Evolutionary conservation across 2,888 invertebrate species (phyloP), one percentile per base, ranked within the genome.

Genomic region (Ennomos erosarius): DNA sequence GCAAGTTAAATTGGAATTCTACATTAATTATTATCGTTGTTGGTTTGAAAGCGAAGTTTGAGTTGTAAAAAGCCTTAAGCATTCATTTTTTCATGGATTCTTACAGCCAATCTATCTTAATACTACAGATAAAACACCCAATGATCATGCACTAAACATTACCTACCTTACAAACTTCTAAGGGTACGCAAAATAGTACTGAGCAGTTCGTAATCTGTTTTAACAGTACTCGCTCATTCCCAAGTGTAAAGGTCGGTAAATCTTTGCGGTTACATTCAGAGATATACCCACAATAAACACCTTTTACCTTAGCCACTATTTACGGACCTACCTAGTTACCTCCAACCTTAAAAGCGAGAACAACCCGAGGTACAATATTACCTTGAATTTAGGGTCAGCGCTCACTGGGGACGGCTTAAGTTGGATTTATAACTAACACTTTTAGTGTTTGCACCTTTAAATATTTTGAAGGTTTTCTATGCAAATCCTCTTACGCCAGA

Each of bases 341-440:
- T 65, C 65, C 50, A 47, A 55, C 64, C 67, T 67, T 61, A 72
- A 74, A 74, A 62, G 71, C 67, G 71, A 72, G 69, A 69, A 64
- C 74, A 64, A 68, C 71, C 69, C 48, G 62, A 68, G 68, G 68
- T 58, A 65, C 60, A 60, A 64, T 68, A 63, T 64, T 73, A 71
- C 67, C 55, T 36, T 47, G 64, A 65, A 65, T 72, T 70, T 69
- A 68, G 63, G 76, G 75, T 73, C 71, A 71, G 68, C 62, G 64
- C 63, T 59, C 75, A 69, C 68, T 47, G 51, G 75, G 75, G 75
- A 71, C 63, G 69, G 71, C 72, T 75, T 71, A 67, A 49, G 54
- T 12, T 42, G 73, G 70, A 77, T 77, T 77, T 75, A 76, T 68
- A 69, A 62, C 68, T 64, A 55, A 74, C 70, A 69, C 72, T 65